Evolutionary conservation across 1,140 invertebrate genomes (phyloP).

Genomic region (Scylla paramamosain): DNA sequence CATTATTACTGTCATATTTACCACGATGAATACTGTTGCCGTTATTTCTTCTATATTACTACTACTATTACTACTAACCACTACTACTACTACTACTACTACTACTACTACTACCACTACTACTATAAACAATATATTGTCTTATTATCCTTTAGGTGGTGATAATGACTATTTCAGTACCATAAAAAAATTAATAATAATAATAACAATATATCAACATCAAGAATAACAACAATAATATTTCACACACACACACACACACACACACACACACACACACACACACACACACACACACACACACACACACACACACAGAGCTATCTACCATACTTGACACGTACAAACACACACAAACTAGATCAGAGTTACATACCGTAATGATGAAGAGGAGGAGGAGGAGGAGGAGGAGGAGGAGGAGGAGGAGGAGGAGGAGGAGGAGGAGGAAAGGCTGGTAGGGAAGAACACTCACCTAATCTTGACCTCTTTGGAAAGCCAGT

Average conservation of each 20-base stretch:
- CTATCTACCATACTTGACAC: background rate
- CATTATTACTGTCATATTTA: no score
- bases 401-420: background rate
- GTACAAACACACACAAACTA: background rate
- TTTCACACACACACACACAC: background rate
- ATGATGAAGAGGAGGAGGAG: background rate
- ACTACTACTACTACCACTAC: background rate
- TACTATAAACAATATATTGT: background rate
- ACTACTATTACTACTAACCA: no score
- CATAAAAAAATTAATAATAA: no score
- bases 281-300: background rate
- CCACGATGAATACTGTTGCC: no score
- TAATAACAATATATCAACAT: no score
- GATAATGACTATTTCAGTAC: background rate
- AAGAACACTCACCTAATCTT: conserved; percentile 90
- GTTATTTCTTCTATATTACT: no score
- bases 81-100: background rate
- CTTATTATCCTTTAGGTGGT: background rate
- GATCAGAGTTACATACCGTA: background rate
- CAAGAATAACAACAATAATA: no score
- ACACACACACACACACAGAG: background rate
- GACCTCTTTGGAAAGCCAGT: conserved; percentile 98
- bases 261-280: conserved; percentile 2
- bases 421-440: conserved; percentile 4
- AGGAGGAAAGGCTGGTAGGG: background rate